Percentiles rank a stretch among this genome's conserved stretches.
Evolutionary conservation across 2,888 invertebrate species (phyloP).

Genomic region (Dioctria rufipes): DNA sequence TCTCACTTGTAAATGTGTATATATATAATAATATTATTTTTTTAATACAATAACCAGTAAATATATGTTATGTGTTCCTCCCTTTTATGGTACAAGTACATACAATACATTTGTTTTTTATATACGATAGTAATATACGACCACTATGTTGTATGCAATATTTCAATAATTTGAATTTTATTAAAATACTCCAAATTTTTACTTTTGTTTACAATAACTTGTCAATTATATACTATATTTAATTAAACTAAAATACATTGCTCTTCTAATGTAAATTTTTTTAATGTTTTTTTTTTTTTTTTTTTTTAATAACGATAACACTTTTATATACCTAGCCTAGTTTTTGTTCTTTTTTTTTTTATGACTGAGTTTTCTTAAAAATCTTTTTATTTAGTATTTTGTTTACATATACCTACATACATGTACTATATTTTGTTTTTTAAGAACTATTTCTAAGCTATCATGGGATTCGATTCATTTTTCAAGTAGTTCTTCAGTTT

Average conservation of each 20-base stretch:
- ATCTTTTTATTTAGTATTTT: constrained; percentile 6
- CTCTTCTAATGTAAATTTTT: constrained; percentile 40
- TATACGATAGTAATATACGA: constrained; percentile 44
- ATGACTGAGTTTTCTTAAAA: constrained; percentile 10
- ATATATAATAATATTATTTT: constrained; percentile 55
- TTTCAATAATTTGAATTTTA: constrained; percentile 36
- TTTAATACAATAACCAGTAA: constrained; percentile 58
- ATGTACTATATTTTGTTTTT: neutral
- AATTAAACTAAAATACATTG: constrained; percentile 42
- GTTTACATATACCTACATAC: neutral
- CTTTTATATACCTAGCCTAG: constrained; percentile 36
- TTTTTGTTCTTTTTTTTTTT: constrained; percentile 29
- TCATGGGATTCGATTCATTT: neutral
- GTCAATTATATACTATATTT: constrained; percentile 35
- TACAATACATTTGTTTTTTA: constrained; percentile 32
- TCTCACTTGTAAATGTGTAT: constrained; percentile 53
- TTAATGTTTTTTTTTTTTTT: neutral
- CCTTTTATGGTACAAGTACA: constrained; percentile 33
- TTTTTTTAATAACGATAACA: constrained; percentile 39
- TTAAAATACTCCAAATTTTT: constrained; percentile 42
- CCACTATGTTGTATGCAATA: constrained; percentile 45
- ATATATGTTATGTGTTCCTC: constrained; percentile 55
- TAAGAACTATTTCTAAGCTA: constrained; percentile 17
- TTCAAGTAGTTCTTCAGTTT: neutral
- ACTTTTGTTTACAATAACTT: constrained; percentile 38